A percentile compares a stretch with the other conserved stretches of the same genome.
These are phyloP conservation scores for Noturus placidus DNA, from an alignment of 2,113 vertebrate species.

Conservation along the genomic window DNA sequence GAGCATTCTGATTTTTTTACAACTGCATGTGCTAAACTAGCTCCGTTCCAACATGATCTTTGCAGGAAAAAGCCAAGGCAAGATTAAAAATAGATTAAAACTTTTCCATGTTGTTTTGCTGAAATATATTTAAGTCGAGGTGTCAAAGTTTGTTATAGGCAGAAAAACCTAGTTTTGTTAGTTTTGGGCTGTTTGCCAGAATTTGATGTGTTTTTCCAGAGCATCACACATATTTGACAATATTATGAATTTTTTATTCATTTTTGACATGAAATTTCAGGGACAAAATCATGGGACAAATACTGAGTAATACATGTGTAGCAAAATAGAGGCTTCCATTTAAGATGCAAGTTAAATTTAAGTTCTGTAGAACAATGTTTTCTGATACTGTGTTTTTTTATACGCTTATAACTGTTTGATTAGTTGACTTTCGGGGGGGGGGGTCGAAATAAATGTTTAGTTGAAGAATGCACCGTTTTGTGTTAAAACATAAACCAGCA, in stretches of 20 bases:
- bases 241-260: neutral
- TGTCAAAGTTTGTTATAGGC: neutral
- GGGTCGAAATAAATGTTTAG: neutral
- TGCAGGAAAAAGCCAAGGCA: neutral
- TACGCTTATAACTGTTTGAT: neutral
- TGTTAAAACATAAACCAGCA: neutral
- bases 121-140: neutral
- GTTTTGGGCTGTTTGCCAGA: neutral
- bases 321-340: neutral
- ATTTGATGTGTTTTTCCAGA: neutral
- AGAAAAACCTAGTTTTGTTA: neutral
- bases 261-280: conserved; percentile 2
- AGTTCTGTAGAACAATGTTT: neutral
- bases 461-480: neutral
- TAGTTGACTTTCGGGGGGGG: neutral
- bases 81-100: neutral
- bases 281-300: neutral
- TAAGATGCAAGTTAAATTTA: neutral
- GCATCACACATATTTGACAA: neutral
- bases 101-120: neutral
- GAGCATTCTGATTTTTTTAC: neutral
- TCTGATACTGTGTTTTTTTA: neutral
- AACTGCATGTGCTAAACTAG: neutral
- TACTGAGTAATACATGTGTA: neutral
- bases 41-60: neutral